Base-by-base conservation (phyloP, 2,113 vertebrate genomes). In the Choloepus hoffmanni region DNA sequence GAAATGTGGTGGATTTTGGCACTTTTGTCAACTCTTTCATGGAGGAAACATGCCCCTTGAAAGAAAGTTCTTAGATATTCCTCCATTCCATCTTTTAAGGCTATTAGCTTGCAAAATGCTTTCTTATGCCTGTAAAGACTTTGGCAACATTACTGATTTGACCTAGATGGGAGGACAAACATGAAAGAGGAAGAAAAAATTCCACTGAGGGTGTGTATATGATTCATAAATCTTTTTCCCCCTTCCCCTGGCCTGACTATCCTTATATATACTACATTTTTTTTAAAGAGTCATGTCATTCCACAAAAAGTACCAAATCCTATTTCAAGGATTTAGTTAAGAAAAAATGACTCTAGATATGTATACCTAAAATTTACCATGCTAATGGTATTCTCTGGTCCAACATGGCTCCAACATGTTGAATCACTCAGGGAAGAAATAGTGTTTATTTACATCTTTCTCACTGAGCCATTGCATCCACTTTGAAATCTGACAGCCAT, bases 61-160 rank as follows among this genome's bases (percentile, higher is more conserved):
- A 97, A 82, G 85, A 85, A 94, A 95, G 78, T 90, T 95, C 94
- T 97, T 95, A 83, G 96, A 82, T 36, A 82, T 48, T 30, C 90
- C 89, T 93, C 89, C 79, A 96, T 97, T 58, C 97, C 74, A 94
- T 94, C 86, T 96, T 93, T 96, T 95, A 97, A 90, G 95, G 93
- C 94, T 89, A 95, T 85, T 68, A 91, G 79, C 82, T 72, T 72
- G 85, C 90, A 84, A 95, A 96, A 76, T 40, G 26, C 43, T 89
- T 95, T 91, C 94, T 94, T 89, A 65, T 53, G 62, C 33, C 82
- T 62, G 2, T n/a, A 78, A 91, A 94, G 76, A 92, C 50, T 50
- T 86, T 92, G 95, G 50, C 85, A 94, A 83, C 14, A 10, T 89
- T 87, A 67, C 81, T 87, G 70, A 65, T 79, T 93, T 96, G 95